phyloP scores from a whole-genome alignment of 2,797 vertebrate species.

The Smutsia gigantea region DNA sequence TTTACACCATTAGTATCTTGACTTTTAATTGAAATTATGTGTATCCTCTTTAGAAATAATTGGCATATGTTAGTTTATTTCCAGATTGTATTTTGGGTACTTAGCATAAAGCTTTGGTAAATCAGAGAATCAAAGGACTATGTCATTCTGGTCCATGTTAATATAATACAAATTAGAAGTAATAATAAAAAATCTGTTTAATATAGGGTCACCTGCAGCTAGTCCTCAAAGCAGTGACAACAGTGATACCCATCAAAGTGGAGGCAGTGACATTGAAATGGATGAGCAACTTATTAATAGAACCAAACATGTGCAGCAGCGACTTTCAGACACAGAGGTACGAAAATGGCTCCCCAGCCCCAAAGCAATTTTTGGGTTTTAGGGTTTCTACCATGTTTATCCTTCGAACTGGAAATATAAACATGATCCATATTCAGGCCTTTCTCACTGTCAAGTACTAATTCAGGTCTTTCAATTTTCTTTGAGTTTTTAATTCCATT shows the following conservation, averaged over 20 bases:
- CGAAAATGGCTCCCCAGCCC: background rate
- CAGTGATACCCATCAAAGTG: constrained; percentile 98
- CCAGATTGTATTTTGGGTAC: background rate
- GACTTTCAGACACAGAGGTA: constrained; percentile 98
- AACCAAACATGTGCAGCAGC: constrained; percentile 95
- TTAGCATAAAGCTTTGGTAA: constrained; percentile 54
- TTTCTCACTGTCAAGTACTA: background rate
- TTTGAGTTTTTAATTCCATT: constrained; percentile 39
- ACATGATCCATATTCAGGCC: background rate
- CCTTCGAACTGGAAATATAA: constrained; percentile 12
- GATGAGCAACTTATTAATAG: constrained; percentile 96
- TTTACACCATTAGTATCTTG: constrained; percentile 36
- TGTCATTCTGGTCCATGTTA: constrained; percentile 56
- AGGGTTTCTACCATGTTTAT: background rate
- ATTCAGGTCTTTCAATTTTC: background rate
- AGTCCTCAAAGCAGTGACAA: constrained; percentile 99
- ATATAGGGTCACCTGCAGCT: constrained; percentile 95
- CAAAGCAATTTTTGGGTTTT: background rate
- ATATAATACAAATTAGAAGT: constrained; percentile 46
- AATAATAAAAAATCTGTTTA: constrained; percentile 77
- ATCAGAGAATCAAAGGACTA: constrained; percentile 49
- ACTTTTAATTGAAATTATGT: constrained; percentile 52
- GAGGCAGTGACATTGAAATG: constrained; percentile 99
- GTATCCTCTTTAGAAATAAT: background rate
- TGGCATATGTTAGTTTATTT: constrained; percentile 35